Percentiles rank a stretch among this genome's conserved stretches.
Evolutionary conservation across 2,888 invertebrate genomes (phyloP).

Genomic region (Parnassius orleans): DNA sequence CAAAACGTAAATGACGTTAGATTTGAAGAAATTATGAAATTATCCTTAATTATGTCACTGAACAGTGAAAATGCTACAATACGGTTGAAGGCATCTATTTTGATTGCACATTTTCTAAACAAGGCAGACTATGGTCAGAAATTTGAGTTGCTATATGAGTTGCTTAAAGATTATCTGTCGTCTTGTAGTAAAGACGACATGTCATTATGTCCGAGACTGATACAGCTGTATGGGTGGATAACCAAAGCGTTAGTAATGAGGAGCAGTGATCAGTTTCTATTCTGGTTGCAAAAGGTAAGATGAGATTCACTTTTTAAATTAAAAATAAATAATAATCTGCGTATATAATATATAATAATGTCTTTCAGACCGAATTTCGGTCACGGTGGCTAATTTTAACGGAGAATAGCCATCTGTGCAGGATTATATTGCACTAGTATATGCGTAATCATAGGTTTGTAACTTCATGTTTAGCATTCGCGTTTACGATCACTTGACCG

Average conservation of each 20-base stretch:
- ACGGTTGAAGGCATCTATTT: slow-evolving; percentile 65
- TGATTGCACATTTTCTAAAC: slow-evolving; percentile 82
- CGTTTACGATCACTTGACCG: too few species aligned
- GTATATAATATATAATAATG: too few species aligned
- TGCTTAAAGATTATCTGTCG: slow-evolving; percentile 49
- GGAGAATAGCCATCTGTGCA: too few species aligned
- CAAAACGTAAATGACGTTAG: slow-evolving; percentile 54
- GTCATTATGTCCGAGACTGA: slow-evolving; percentile 48
- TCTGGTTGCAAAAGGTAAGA: slow-evolving; percentile 69
- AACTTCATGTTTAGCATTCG: too few species aligned
- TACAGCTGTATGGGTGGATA: slow-evolving; percentile 67
- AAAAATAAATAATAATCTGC: not conserved
- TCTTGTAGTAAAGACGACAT: slow-evolving; percentile 44
- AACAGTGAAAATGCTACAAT: slow-evolving; percentile 50
- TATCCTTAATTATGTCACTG: slow-evolving; percentile 59
- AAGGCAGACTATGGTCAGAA: slow-evolving; percentile 70
- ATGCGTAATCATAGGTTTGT: too few species aligned
- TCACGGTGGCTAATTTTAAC: too few species aligned
- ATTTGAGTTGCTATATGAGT: slow-evolving; percentile 63
- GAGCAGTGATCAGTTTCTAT: slow-evolving; percentile 57
- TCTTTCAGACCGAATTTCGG: too few species aligned
- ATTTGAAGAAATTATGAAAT: slow-evolving; percentile 55
- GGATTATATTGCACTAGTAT: too few species aligned
- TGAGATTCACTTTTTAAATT: slow-evolving; percentile 7
- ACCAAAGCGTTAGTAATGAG: slow-evolving; percentile 65